Evolutionary conservation across 2,888 invertebrate genomes (phyloP), one percentile per base, ranked within the genome.

Genomic region (Callimorpha dominula): DNA sequence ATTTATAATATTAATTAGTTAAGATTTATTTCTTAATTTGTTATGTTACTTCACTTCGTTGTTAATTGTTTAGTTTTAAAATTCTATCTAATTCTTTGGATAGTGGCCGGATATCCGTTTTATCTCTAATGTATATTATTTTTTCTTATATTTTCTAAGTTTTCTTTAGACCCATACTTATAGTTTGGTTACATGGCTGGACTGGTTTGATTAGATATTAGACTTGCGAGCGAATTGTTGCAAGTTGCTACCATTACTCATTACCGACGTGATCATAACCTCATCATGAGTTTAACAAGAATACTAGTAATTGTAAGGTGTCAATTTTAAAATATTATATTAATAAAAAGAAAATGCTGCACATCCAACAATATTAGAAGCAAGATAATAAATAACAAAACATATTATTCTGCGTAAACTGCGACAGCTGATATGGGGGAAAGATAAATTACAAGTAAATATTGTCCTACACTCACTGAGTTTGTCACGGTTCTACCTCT

Each of bases 391-490:
- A 57, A 68, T 60, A 66, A 67, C 52, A 68, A 57, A 68, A 68
- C 49, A 31, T n/a, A 68, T 49, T 54, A 63, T 52, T 20, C 15
- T 66, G 43, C 50, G 63, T 62, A 31, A 65, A 70, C 72, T 54
- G 66, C 31, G 31, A 57, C 73, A 72, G 67, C 73, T 75, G 72
- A 67, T 69, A 65, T 70, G 63, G 62, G 72, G 72, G 60, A 76
- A 78, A 71, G 75, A 82, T 75, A 81, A 81, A 83, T 78, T 76
- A 73, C 54, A 74, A 74, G 78, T 75, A 78, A 81, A 81, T 83
- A 81, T 78, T 73, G 70, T 76, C 62, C n/a, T 15, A 72, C 67
- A 72, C 72, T 72, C 46, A 54, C 65, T 57, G 52, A 65, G 65
- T 54, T 62, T 69, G 65, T 69, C 70, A 66, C 70, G 69, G 46